A percentile compares a stretch with the other conserved stretches of the same genome.
Conservation (phyloP, 2,888 invertebrate genomes). For the Junonia oenone region DNA sequence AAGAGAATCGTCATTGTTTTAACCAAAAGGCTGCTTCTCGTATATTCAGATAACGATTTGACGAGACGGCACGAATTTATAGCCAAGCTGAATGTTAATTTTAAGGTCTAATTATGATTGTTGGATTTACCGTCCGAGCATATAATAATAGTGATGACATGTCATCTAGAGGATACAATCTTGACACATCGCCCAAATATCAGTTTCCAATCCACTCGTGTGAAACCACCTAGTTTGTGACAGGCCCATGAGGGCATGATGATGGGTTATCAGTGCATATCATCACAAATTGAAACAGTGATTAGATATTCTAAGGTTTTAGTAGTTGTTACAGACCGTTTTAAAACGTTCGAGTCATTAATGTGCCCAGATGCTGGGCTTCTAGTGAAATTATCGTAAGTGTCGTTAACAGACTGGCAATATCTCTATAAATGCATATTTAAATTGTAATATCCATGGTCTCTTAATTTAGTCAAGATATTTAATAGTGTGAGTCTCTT, state of each 20-base stretch:
- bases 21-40: conserved; percentile 77
- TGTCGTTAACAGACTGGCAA: conserved; percentile 77
- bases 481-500: conserved; percentile 78
- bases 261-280: conserved; percentile 77
- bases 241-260: conserved; percentile 46
- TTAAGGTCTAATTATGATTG: conserved; percentile 71
- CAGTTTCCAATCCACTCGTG: conserved; percentile 56
- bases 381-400: conserved; percentile 76
- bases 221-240: conserved; percentile 56
- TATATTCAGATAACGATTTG: conserved; percentile 65
- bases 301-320: conserved; percentile 78
- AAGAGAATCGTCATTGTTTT: conserved; percentile 61
- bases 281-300: conserved; percentile 78
- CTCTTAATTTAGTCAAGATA: conserved; percentile 79
- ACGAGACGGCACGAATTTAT: conserved; percentile 77
- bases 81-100: conserved; percentile 76
- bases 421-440: conserved; percentile 77
- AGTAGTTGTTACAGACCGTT: conserved; percentile 76
- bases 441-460: conserved; percentile 74
- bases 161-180: conserved; percentile 61
- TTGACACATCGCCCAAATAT: conserved; percentile 56
- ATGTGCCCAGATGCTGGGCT: conserved; percentile 71
- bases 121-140: conserved; percentile 77
- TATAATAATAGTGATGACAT: conserved; percentile 71
- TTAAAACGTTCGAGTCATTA: conserved; percentile 74